These are phyloP conservation scores for Nothoprocta pentlandii DNA, from an alignment of 2,113 vertebrate species.

Conservation along the genomic window DNA sequence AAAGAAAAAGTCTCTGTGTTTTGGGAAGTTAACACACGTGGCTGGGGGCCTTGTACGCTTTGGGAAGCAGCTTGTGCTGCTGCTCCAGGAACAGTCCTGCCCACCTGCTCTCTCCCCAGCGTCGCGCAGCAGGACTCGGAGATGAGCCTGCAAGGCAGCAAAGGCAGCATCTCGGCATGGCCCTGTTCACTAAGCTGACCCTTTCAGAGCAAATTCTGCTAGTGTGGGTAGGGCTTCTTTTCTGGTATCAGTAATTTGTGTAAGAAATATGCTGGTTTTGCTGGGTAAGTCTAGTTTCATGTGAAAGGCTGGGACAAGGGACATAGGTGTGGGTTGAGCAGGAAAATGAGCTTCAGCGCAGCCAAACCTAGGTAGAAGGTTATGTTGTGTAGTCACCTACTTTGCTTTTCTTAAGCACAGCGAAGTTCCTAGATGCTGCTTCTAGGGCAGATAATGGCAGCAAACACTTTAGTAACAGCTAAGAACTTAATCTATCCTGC, in stretches of 20 bases:
- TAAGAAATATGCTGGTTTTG: neutral
- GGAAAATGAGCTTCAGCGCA: neutral
- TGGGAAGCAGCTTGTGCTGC: neutral
- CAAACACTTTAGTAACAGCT: neutral
- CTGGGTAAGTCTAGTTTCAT: neutral
- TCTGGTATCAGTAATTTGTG: neutral
- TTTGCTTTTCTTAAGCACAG: neutral
- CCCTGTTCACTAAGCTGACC: neutral
- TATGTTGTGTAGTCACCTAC: neutral
- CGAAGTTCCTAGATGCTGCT: neutral
- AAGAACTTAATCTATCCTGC: neutral
- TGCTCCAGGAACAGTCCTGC: neutral
- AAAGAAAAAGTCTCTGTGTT: accelerated
- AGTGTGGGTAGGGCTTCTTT: neutral
- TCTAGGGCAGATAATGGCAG: neutral
- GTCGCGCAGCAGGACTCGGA: neutral
- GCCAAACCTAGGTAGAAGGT: neutral
- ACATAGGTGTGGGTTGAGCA: neutral
- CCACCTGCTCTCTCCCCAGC: neutral
- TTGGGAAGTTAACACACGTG: neutral
- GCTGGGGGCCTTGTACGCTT: neutral
- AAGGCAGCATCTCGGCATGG: too few species aligned
- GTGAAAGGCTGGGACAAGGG: neutral
- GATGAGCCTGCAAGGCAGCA: accelerated
- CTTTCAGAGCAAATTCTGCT: neutral